A percentile compares a stretch with the other conserved stretches of the same genome.
These are phyloP conservation scores for Dryadula phaetusa DNA, from an alignment of 2,888 invertebrate genomes.

Conservation along the genomic window DNA sequence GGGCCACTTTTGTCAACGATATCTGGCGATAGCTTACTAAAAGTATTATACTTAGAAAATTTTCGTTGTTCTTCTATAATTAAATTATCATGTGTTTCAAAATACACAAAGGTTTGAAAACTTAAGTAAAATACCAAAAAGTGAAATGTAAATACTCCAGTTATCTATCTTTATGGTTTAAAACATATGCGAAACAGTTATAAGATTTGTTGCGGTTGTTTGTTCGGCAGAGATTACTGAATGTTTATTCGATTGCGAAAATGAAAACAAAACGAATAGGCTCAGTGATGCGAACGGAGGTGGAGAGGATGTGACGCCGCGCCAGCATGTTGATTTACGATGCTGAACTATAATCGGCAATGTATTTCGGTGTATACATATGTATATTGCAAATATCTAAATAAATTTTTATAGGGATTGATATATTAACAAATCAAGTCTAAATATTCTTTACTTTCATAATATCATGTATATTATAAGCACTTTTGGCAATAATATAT, in stretches of 20 bases:
- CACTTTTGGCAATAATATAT: no score
- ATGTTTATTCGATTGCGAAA: constrained; percentile 21
- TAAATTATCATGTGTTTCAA: no score
- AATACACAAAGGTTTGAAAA: no score
- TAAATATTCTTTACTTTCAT: no score
- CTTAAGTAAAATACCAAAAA: not conserved
- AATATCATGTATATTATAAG: no score
- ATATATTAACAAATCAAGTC: not conserved
- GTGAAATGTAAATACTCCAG: not conserved
- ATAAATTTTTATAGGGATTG: not conserved
- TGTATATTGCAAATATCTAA: not conserved
- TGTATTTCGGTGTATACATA: not conserved
- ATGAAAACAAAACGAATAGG: constrained; percentile 16
- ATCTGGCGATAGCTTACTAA: not conserved
- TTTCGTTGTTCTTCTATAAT: not conserved
- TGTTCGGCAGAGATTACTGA: constrained; percentile 11
- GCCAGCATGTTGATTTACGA: constrained; percentile 12
- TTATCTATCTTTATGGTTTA: not conserved
- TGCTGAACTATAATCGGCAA: not conserved
- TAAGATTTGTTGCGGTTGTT: not conserved
- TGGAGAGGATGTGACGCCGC: constrained; percentile 9
- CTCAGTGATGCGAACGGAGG: constrained; percentile 10
- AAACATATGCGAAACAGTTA: not conserved
- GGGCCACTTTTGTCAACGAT: not conserved
- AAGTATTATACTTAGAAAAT: not conserved